A percentile compares a stretch with the other conserved stretches of the same genome.
phyloP scores from a whole-genome alignment of 2,888 invertebrate species.

The Polydrusus cervinus region DNA sequence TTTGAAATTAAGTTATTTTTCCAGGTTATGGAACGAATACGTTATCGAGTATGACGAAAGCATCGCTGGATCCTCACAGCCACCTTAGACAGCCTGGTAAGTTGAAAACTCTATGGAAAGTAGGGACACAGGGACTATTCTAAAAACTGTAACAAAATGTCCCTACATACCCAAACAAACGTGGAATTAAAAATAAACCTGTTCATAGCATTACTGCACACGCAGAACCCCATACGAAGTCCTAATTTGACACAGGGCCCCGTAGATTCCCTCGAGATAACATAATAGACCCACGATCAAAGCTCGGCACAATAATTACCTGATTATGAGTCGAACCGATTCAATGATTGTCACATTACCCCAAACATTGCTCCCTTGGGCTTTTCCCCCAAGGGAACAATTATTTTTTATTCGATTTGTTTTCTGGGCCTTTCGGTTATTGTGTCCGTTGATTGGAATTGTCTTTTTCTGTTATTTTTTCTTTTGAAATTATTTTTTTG shows the following conservation, averaged over 20 bases:
- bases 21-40: slow-evolving; percentile 91
- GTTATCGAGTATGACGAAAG: slow-evolving; percentile 85
- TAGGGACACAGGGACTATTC: no score
- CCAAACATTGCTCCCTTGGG: slow-evolving; percentile 35
- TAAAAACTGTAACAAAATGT: no score
- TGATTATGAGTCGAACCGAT: slow-evolving; percentile 64
- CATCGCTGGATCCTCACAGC: slow-evolving; percentile 89
- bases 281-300: slow-evolving; percentile 65
- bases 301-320: slow-evolving; percentile 67
- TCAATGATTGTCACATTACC: slow-evolving; percentile 57
- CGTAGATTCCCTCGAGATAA: slow-evolving; percentile 34
- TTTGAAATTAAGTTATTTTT: slow-evolving; percentile 22
- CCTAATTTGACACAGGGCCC: slow-evolving; percentile 37
- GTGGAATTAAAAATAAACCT: not conserved
- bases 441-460: slow-evolving; percentile 28
- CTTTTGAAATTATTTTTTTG: slow-evolving; percentile 1
- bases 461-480: slow-evolving; percentile 16
- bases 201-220: slow-evolving; percentile 31
- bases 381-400: slow-evolving; percentile 17
- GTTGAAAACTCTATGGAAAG: not conserved
- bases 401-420: slow-evolving; percentile 32
- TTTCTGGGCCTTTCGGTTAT: slow-evolving; percentile 15
- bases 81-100: slow-evolving; percentile 93
- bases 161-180: no score
- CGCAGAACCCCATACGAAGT: slow-evolving; percentile 36